These are phyloP conservation scores for Agraylea sexmaculata DNA, from an alignment of 1,140 invertebrate species.

Conservation along the genomic window DNA sequence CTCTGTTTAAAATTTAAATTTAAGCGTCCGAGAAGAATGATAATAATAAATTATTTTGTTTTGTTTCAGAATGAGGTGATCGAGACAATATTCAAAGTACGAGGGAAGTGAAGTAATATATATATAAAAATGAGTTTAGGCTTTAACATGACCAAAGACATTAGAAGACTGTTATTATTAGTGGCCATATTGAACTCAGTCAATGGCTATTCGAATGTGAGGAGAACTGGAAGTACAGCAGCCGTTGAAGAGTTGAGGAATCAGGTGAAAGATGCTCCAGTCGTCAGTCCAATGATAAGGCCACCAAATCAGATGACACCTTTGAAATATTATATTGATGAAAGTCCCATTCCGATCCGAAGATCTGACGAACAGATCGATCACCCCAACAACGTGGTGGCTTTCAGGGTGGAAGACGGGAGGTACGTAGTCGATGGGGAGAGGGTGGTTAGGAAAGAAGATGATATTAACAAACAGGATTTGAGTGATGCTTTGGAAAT, in stretches of 20 bases:
- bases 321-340: background rate
- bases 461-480: background rate
- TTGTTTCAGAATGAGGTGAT: no score
- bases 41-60: no score
- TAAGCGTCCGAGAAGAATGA: no score
- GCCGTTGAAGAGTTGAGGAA: conserved; percentile 13
- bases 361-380: background rate
- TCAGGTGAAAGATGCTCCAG: conserved; percentile 7
- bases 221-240: conserved; percentile 16
- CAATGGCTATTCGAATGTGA: conserved; percentile 19
- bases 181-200: no score
- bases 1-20: no score
- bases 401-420: background rate
- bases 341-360: conserved; percentile 1
- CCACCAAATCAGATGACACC: no score
- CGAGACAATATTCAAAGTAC: no score
- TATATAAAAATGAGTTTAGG: no score
- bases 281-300: conserved; percentile 17
- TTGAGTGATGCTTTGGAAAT: background rate
- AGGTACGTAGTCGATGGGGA: background rate
- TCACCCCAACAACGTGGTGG: background rate
- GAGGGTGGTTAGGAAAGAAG: background rate
- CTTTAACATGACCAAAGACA: no score
- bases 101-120: no score
- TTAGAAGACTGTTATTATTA: no score